Percentiles rank a stretch among this genome's conserved stretches.
These are phyloP conservation scores for Macrocentrus cingulum DNA, from an alignment of 1,140 invertebrate species.

Conservation along the genomic window DNA sequence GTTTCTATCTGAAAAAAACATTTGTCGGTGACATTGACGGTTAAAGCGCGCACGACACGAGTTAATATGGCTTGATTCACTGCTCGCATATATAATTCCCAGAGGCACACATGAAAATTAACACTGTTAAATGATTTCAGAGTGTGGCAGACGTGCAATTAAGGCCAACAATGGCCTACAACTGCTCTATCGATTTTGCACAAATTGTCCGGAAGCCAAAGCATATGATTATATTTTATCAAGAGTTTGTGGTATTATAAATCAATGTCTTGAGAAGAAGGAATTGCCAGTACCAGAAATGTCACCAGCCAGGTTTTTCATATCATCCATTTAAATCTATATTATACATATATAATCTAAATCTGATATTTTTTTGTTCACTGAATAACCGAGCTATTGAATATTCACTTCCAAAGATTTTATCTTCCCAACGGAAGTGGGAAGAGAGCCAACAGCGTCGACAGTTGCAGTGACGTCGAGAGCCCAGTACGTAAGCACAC, in stretches of 20 bases:
- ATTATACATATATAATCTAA: neutral
- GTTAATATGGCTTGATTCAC: neutral
- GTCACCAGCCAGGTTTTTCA: slow-evolving; percentile 56
- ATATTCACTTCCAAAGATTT: slow-evolving; percentile 36
- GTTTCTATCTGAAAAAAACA: neutral
- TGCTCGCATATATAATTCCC: neutral
- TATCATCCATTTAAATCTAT: slow-evolving; percentile 5
- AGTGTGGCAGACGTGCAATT: slow-evolving; percentile 63
- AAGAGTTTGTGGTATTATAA: slow-evolving; percentile 66
- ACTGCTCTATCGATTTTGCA: slow-evolving; percentile 66
- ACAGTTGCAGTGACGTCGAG: slow-evolving; percentile 50
- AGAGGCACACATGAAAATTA: neutral
- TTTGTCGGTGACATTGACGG: neutral
- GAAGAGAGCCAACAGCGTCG: slow-evolving; percentile 42
- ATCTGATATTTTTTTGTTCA: neutral
- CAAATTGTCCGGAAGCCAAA: slow-evolving; percentile 67
- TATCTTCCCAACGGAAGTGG: slow-evolving; percentile 39
- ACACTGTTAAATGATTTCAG: slow-evolving; percentile 46
- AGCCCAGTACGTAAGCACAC: slow-evolving; percentile 42
- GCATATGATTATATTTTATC: slow-evolving; percentile 65
- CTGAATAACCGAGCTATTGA: neutral
- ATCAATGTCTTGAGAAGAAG: slow-evolving; percentile 66
- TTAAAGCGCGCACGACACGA: neutral
- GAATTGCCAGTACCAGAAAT: slow-evolving; percentile 63
- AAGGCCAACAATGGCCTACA: slow-evolving; percentile 65